These are phyloP conservation scores for Drosophila busckii DNA, from an alignment of 1,140 invertebrate genomes.

Conservation along the genomic window DNA sequence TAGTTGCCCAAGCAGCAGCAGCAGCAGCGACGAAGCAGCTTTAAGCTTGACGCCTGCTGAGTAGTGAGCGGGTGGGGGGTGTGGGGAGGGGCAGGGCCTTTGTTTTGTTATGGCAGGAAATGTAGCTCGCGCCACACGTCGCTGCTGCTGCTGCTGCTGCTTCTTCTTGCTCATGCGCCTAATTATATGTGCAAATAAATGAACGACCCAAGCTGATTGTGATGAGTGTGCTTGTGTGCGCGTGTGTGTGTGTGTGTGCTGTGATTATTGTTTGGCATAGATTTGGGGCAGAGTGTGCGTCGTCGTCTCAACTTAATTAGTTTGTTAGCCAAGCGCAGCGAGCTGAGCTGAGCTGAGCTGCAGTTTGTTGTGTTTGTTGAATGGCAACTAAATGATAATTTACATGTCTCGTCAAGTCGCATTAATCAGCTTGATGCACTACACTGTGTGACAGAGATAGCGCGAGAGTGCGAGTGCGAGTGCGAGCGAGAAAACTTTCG, in stretches of 20 bases:
- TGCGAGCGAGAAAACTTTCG: too few relatives aligned
- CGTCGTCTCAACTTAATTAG: conserved; percentile 57
- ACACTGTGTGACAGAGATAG: too few relatives aligned
- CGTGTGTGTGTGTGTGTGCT: conserved; percentile 12
- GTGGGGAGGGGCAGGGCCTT: not conserved
- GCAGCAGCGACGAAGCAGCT: too few relatives aligned
- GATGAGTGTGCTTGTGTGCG: conserved; percentile 28
- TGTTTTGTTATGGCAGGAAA: conserved; percentile 43
- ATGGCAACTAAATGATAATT: conserved; percentile 3
- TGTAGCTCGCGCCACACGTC: conserved; percentile 51
- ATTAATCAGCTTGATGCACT: too few relatives aligned
- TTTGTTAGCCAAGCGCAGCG: conserved; percentile 54
- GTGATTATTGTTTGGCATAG: conserved; percentile 34
- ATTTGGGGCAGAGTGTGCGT: conserved; percentile 15
- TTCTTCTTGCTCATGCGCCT: conserved; percentile 58
- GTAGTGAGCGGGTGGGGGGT: too few relatives aligned
- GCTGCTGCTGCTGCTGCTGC: too few relatives aligned
- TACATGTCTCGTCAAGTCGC: conserved; percentile 4
- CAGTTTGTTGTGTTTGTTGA: too few relatives aligned
- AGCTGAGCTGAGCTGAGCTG: conserved; percentile 26
- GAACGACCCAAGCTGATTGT: conserved; percentile 62
- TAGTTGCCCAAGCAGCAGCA: too few relatives aligned
- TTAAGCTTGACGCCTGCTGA: too few relatives aligned
- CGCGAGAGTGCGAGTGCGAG: too few relatives aligned
- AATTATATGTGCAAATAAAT: conserved; percentile 78